Percentiles rank a stretch among this genome's conserved stretches.
Evolutionary conservation across 1,140 invertebrate genomes (phyloP).

Genomic region (Drosophila repleta): DNA sequence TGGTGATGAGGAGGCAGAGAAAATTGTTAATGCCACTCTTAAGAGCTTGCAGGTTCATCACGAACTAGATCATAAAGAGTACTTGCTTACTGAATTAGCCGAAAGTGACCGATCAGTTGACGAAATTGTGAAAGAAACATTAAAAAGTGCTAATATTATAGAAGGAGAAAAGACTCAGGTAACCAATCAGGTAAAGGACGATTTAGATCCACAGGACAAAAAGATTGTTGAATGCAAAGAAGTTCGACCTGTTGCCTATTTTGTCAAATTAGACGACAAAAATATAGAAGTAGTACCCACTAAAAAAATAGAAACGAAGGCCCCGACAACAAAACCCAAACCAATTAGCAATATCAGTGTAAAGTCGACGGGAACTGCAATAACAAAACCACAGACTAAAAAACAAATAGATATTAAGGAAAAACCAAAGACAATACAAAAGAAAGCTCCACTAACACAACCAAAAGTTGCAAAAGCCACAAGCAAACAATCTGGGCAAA

Average conservation of each 20-base stretch:
- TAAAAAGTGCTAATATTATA: slow-evolving; percentile 39
- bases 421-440: slow-evolving; percentile 33
- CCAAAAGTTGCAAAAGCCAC: slow-evolving; percentile 15
- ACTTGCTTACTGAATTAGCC: neutral
- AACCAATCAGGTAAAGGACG: neutral
- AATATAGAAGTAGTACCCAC: slow-evolving; percentile 4
- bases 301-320: slow-evolving; percentile 32
- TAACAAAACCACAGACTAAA: slow-evolving; percentile 18
- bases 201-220: neutral
- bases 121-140: slow-evolving; percentile 66
- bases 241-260: slow-evolving; percentile 66
- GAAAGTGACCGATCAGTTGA: slow-evolving; percentile 48
- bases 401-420: slow-evolving; percentile 18
- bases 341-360: neutral
- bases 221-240: slow-evolving; percentile 35
- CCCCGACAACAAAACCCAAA: slow-evolving; percentile 6
- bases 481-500: slow-evolving; percentile 17
- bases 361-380: neutral
- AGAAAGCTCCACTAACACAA: slow-evolving; percentile 19
- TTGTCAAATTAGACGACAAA: slow-evolving; percentile 65
- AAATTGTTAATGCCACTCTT: slow-evolving; percentile 68
- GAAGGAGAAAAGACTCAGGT: neutral
- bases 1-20: slow-evolving; percentile 62
- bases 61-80: slow-evolving; percentile 6
- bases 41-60: slow-evolving; percentile 34